Conservation (phyloP, 2,113 vertebrate species). For the Caloenas nicobarica region DNA sequence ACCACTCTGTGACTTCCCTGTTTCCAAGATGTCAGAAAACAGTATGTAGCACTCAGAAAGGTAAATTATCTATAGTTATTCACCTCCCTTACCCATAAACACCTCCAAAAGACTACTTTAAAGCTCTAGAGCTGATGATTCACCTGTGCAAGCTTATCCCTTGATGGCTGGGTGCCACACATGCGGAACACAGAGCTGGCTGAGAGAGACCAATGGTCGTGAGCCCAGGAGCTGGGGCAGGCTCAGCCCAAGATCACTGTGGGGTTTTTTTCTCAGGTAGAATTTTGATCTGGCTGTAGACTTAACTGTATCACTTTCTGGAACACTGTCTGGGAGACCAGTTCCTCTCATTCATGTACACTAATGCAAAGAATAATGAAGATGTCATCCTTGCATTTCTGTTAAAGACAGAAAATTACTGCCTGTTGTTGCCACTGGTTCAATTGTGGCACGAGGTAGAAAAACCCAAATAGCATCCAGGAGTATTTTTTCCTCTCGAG, state of each 20-base stretch:
- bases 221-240: neutral
- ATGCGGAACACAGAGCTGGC: neutral
- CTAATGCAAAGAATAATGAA: neutral
- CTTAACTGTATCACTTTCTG: neutral
- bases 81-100: neutral
- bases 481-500: neutral
- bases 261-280: neutral
- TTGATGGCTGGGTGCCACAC: neutral
- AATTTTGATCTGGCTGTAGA: neutral
- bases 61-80: neutral
- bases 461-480: neutral
- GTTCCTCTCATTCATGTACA: neutral
- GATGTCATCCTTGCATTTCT: neutral
- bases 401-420: neutral
- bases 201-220: neutral
- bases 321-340: neutral
- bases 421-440: neutral
- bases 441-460: neutral
- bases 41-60: neutral
- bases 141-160: neutral
- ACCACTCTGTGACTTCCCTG: neutral
- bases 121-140: neutral
- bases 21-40: neutral
- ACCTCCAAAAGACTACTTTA: neutral
- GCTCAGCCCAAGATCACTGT: neutral